Evolutionary conservation across 2,113 vertebrate species (phyloP), one percentile per base, ranked within the genome.

Genomic region (Eclectus roratus): DNA sequence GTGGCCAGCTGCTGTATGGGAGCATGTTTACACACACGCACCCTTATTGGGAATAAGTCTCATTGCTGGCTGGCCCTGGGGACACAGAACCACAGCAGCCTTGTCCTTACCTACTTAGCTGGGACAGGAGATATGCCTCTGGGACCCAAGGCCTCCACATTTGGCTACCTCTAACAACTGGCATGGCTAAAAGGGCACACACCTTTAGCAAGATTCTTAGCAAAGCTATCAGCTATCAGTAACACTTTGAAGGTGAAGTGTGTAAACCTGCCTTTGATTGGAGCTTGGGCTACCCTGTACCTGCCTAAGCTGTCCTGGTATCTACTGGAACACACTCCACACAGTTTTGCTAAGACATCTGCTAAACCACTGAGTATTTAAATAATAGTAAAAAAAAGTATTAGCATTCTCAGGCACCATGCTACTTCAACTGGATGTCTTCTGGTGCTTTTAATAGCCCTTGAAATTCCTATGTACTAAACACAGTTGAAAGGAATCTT

Each of bases 361-460:
- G 66, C 55, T 72, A 89, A 92, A 91, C 29, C 20, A 47, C 9
- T 6, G 29, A 31, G 24, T 52, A 93, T 65, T 88, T 55, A 77
- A 90, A 90, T 49, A 25, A 88, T 25, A 90, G 80, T 19, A 24
- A 52, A 89, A 69, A 88, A 66, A 69, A 85, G 23, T 18, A 78
- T 23, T 84, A 23, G 65, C 44, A 65, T 79, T 96, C 90, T 90
- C 31, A 4, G 60, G 37, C 79, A 85, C 27, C 2, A 2, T 28
- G 80, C 61, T 72, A 39, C 52, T 81, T 81, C 83, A 72, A 27
- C 2, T 85, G 70, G 37, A 91, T 61, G 66, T 73, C 87, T 58
- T 64, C 63, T 58, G 49, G 14, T 79, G 92, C 93, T 93, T 96
- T 93, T 93, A 94, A 95, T 85, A 97, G 91, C 89, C 84, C 63